Evolutionary conservation across 2,113 vertebrate genomes (phyloP).

Genomic region (Rana temporaria): DNA sequence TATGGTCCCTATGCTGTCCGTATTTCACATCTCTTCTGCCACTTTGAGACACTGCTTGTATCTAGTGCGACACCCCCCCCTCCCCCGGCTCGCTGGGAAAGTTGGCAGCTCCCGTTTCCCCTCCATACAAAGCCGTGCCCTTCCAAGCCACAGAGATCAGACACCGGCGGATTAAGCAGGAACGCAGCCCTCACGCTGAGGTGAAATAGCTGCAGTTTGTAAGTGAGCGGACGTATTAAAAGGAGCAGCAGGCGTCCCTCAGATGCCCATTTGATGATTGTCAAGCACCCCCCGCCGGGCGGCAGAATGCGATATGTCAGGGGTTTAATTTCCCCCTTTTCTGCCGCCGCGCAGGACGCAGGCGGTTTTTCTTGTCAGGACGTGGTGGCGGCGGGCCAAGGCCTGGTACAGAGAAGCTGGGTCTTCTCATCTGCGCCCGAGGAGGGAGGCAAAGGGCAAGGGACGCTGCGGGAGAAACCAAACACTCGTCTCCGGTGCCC

Average conservation of each 20-base stretch:
- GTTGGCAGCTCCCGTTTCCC: constrained; percentile 39
- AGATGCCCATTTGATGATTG: constrained; percentile 57
- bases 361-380: constrained; percentile 53
- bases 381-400: constrained; percentile 47
- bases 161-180: constrained; percentile 62
- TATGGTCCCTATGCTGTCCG: too few species aligned
- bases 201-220: constrained; percentile 62
- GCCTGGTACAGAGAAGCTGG: background rate
- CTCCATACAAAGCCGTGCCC: constrained; percentile 56
- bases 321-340: constrained; percentile 28
- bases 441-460: background rate
- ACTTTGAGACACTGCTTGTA: too few species aligned
- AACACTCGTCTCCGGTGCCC: constrained; percentile 41
- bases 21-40: too few species aligned
- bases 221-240: constrained; percentile 63
- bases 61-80: background rate
- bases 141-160: constrained; percentile 63
- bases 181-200: constrained; percentile 59
- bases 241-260: constrained; percentile 61
- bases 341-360: constrained; percentile 42
- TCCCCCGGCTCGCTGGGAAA: constrained; percentile 39
- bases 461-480: constrained; percentile 19
- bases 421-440: background rate
- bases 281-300: constrained; percentile 48
- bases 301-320: constrained; percentile 60